Conservation (phyloP, 1,140 invertebrate species). For the Nephotettix cincticeps region DNA sequence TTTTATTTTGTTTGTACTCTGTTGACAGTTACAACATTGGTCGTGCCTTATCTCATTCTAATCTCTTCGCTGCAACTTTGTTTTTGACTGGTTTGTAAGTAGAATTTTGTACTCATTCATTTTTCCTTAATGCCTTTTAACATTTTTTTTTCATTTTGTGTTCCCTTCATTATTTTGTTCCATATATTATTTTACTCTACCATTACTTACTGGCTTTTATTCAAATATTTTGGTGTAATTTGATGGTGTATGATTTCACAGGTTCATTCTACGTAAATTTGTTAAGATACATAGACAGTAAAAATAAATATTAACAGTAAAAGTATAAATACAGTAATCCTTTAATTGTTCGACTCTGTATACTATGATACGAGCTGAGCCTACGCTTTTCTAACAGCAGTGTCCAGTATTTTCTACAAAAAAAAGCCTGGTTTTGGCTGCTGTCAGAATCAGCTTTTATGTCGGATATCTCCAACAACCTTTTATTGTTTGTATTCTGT, state of each 20-base stretch:
- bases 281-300: too few relatives aligned
- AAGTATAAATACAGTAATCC: too few relatives aligned
- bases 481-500: too few relatives aligned
- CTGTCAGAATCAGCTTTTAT: too few relatives aligned
- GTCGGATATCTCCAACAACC: too few relatives aligned
- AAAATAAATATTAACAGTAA: too few relatives aligned
- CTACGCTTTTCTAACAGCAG: too few relatives aligned
- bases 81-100: slow-evolving; percentile 30
- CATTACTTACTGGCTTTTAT: not conserved
- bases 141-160: not conserved
- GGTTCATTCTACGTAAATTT: too few relatives aligned
- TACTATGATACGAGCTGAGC: too few relatives aligned
- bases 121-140: not conserved
- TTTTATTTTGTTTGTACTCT: slow-evolving; percentile 30
- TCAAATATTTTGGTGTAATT: not conserved
- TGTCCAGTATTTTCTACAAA: too few relatives aligned
- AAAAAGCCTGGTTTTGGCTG: too few relatives aligned
- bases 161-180: not conserved
- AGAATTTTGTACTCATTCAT: slow-evolving; percentile 13
- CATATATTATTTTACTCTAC: not conserved
- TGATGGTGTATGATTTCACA: not conserved
- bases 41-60: slow-evolving; percentile 26
- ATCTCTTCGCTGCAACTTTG: slow-evolving; percentile 24
- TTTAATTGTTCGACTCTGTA: too few relatives aligned
- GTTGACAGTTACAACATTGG: slow-evolving; percentile 30